These are phyloP conservation scores for Alsophila aescularia DNA, from an alignment of 2,888 invertebrate species.

Conservation along the genomic window DNA sequence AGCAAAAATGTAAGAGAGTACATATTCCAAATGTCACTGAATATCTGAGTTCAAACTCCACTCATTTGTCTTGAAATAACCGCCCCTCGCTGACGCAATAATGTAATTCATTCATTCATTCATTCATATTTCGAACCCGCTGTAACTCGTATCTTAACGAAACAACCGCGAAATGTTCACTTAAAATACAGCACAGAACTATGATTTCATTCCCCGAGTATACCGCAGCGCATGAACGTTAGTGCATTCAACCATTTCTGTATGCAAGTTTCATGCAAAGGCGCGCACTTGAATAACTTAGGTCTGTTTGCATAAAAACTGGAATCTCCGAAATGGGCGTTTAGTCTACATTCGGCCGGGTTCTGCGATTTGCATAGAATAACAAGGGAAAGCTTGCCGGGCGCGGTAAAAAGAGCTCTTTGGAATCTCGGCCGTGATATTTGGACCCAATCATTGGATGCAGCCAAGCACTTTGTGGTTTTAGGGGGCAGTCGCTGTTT, in stretches of 20 bases:
- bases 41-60: not conserved
- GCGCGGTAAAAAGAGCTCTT: conserved; percentile 60
- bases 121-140: conserved; percentile 22
- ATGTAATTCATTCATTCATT: conserved; percentile 31
- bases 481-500: conserved; percentile 29
- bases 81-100: conserved; percentile 17
- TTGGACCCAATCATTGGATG: conserved; percentile 60
- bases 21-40: not conserved
- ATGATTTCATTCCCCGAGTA: conserved; percentile 32
- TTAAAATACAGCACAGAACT: conserved; percentile 35
- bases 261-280: conserved; percentile 76
- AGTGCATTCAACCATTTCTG: conserved; percentile 69
- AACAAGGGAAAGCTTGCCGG: conserved; percentile 72
- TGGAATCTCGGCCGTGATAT: conserved; percentile 58
- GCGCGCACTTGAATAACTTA: conserved; percentile 80
- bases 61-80: conserved; percentile 19
- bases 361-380: conserved; percentile 80
- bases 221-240: conserved; percentile 55
- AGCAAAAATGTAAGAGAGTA: no score
- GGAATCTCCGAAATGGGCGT: conserved; percentile 77
- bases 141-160: conserved; percentile 28
- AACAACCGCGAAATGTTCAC: conserved; percentile 33
- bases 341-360: conserved; percentile 69
- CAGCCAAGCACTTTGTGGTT: conserved; percentile 38
- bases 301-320: conserved; percentile 81